A percentile compares a stretch with the other conserved stretches of the same genome.
Evolutionary conservation across 2,888 invertebrate genomes (phyloP).

Genomic region (Melieria picta): DNA sequence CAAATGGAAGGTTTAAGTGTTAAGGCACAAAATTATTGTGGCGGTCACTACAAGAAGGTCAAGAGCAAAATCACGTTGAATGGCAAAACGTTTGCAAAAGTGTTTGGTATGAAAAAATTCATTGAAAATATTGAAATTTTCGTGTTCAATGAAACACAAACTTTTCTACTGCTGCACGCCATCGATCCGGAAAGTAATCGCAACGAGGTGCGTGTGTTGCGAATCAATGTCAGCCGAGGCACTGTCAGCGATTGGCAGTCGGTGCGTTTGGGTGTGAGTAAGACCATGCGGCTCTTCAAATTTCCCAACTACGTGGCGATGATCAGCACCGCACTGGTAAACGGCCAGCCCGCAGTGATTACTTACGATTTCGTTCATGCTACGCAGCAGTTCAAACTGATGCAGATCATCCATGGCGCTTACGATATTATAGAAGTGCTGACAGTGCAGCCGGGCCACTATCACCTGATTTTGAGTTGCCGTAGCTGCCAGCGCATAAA

Average conservation of each 20-base stretch:
- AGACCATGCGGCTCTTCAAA: slow-evolving; percentile 48
- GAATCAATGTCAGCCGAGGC: slow-evolving; percentile 43
- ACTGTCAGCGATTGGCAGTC: slow-evolving; percentile 56
- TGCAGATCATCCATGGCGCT: slow-evolving; percentile 57
- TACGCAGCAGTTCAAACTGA: slow-evolving; percentile 48
- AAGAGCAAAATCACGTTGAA: slow-evolving; percentile 52
- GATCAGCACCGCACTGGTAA: slow-evolving; percentile 45
- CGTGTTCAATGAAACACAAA: slow-evolving; percentile 25
- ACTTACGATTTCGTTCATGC: slow-evolving; percentile 48
- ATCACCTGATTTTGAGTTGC: slow-evolving; percentile 57
- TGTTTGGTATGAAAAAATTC: slow-evolving; percentile 51
- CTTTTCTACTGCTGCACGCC: slow-evolving; percentile 52
- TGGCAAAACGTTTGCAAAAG: slow-evolving; percentile 45
- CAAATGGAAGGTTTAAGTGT: slow-evolving; percentile 40
- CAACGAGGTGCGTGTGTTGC: slow-evolving; percentile 57
- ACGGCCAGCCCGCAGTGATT: slow-evolving; percentile 50
- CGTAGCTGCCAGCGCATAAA: slow-evolving; percentile 53
- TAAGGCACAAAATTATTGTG: slow-evolving; percentile 54
- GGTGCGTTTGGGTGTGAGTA: slow-evolving; percentile 51
- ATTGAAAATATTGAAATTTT: slow-evolving; percentile 46
- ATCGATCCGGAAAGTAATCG: slow-evolving; percentile 42
- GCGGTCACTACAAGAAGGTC: slow-evolving; percentile 40
- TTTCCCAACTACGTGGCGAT: slow-evolving; percentile 39
- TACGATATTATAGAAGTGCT: slow-evolving; percentile 55
- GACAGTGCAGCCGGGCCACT: slow-evolving; percentile 36